A percentile compares a stretch with the other conserved stretches of the same genome.
These are phyloP conservation scores for Cephus cinctus DNA, from an alignment of 1,140 invertebrate genomes.

Conservation along the genomic window DNA sequence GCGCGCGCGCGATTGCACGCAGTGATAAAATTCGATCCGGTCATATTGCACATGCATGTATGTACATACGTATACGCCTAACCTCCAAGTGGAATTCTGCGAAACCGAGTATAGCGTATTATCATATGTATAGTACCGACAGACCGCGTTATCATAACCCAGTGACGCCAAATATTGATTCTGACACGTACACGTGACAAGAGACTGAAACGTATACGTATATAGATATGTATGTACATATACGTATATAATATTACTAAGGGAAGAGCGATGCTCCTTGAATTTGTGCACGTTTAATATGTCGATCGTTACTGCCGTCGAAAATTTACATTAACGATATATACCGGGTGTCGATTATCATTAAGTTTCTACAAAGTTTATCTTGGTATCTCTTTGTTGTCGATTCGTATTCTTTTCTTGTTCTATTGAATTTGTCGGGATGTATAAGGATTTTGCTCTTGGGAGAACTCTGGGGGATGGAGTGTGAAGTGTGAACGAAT, in stretches of 20 bases:
- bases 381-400: no score
- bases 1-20: conserved; percentile 17
- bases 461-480: no score
- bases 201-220: conserved; percentile 24
- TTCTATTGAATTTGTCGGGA: no score
- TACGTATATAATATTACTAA: no score
- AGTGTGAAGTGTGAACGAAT: no score
- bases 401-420: no score
- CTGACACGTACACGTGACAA: conserved; percentile 52
- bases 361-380: not conserved
- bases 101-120: not conserved
- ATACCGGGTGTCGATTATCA: not conserved
- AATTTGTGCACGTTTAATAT: not conserved
- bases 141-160: conserved; percentile 51
- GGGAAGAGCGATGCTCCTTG: no score
- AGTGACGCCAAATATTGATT: conserved; percentile 57
- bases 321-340: not conserved
- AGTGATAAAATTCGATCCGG: conserved; percentile 13
- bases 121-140: not conserved
- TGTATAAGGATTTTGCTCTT: no score
- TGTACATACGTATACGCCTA: conserved; percentile 23
- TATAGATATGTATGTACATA: no score
- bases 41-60: conserved; percentile 16
- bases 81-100: conserved; percentile 22
- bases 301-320: not conserved